Evolutionary conservation across 2,797 vertebrate genomes (phyloP).

Genomic region (Chelon labrosus): DNA sequence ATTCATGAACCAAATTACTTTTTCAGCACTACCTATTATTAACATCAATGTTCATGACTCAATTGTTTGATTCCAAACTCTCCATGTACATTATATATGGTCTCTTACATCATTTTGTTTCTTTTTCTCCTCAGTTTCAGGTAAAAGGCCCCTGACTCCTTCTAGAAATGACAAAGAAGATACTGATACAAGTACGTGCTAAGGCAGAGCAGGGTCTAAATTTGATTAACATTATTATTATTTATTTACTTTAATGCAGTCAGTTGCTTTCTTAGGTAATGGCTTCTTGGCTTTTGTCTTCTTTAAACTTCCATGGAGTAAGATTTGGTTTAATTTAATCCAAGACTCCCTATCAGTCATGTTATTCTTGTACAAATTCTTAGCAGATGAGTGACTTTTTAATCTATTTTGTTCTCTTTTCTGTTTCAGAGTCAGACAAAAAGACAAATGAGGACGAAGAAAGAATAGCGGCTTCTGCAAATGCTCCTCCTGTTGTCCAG

Average conservation of each 20-base stretch:
- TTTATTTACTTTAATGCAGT: slow-evolving; percentile 1
- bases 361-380: background rate
- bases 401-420: background rate
- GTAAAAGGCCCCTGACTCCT: background rate
- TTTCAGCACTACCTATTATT: too few relatives aligned
- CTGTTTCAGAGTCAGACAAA: slow-evolving; percentile 32
- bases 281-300: background rate
- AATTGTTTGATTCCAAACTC: too few relatives aligned
- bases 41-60: too few relatives aligned
- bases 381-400: too few relatives aligned
- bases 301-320: background rate
- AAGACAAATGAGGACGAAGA: background rate
- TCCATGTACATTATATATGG: too few relatives aligned
- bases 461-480: background rate
- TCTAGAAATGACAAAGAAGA: too few relatives aligned
- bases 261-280: background rate
- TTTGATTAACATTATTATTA: background rate
- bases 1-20: too few relatives aligned
- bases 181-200: background rate
- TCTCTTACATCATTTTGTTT: too few relatives aligned
- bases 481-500: background rate
- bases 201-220: background rate
- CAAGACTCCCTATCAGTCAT: background rate
- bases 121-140: too few relatives aligned
- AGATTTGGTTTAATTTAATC: background rate